Conservation (phyloP, 64 coral and sea anemone species). For the Montipora capricornis region DNA sequence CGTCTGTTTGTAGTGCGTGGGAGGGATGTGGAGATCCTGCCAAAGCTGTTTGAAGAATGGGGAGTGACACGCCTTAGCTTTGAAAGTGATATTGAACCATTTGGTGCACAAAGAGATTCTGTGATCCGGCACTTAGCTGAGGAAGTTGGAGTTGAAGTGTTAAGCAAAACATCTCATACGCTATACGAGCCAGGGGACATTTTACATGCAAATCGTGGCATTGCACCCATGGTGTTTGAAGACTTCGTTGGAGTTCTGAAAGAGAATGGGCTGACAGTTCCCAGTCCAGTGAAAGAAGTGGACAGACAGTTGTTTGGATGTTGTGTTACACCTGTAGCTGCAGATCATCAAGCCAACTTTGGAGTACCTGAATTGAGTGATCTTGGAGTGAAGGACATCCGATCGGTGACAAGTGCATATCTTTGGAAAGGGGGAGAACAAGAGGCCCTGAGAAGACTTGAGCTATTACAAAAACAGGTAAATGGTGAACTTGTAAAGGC, state of each 20-base stretch:
- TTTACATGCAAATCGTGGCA: conserved; percentile 20
- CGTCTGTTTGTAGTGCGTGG: conserved; percentile 75
- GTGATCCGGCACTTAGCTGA: conserved; percentile 52
- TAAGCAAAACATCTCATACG: conserved; percentile 67
- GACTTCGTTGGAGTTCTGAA: conserved; percentile 34
- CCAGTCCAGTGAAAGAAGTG: conserved; percentile 34
- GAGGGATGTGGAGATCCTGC: conserved; percentile 55
- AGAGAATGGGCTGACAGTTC: not conserved
- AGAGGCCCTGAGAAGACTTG: conserved; percentile 39
- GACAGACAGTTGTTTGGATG: not conserved
- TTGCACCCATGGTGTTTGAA: conserved; percentile 17
- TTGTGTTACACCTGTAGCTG: conserved; percentile 31
- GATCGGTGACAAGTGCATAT: not conserved
- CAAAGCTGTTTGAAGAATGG: conserved; percentile 62
- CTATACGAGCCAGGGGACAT: conserved; percentile 73
- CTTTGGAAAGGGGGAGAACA: conserved; percentile 70
- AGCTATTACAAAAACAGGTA: conserved; percentile 23
- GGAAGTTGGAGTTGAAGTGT: conserved; percentile 62
- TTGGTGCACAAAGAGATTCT: conserved; percentile 57
- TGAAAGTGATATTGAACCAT: conserved; percentile 81
- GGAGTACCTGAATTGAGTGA: conserved; percentile 58
- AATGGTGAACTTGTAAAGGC: no score
- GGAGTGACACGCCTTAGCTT: conserved; percentile 57
- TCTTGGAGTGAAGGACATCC: conserved; percentile 58
- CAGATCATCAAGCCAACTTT: not conserved